Percentiles rank a stretch among this genome's conserved stretches.
Evolutionary conservation across 1,140 invertebrate genomes (phyloP).

Genomic region (Caenorhabditis tropicalis): DNA sequence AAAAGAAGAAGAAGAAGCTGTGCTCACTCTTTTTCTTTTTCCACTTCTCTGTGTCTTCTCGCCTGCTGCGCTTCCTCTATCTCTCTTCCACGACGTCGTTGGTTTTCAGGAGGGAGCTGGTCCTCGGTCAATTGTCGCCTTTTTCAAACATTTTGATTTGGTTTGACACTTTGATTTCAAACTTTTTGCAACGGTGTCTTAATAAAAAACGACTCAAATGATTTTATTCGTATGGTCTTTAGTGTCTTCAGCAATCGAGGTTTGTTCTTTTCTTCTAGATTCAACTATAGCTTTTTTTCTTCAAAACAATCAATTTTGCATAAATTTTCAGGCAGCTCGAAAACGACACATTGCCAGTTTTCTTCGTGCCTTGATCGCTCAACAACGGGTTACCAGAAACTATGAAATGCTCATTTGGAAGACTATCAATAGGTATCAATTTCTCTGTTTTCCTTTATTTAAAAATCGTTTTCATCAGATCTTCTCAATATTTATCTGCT

Average conservation of each 20-base stretch:
- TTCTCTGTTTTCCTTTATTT: no score
- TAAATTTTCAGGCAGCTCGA: slow-evolving; percentile 26
- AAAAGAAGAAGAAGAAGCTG: slow-evolving; percentile 30
- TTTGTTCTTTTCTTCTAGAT: slow-evolving; percentile 1
- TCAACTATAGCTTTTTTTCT: slow-evolving; percentile 36
- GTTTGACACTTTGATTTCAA: slow-evolving; percentile 6
- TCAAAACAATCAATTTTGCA: neutral
- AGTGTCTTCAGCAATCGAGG: slow-evolving; percentile 44
- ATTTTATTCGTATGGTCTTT: slow-evolving; percentile 50
- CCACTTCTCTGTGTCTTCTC: neutral
- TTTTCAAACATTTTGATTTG: slow-evolving; percentile 24
- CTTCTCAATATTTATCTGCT: slow-evolving; percentile 11
- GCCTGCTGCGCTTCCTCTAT: neutral
- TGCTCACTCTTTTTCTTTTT: slow-evolving; percentile 16
- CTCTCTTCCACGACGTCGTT: slow-evolving; percentile 7
- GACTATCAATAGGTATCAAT: neutral
- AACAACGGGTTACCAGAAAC: slow-evolving; percentile 30
- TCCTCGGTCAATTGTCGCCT: slow-evolving; percentile 1
- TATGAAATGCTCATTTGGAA: slow-evolving; percentile 32
- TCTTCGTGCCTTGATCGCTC: slow-evolving; percentile 45
- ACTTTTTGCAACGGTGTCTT: neutral
- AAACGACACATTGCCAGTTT: slow-evolving; percentile 11
- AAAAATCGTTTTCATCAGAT: neutral
- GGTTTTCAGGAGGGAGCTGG: neutral
- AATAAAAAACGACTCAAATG: neutral